Conservation (phyloP, 2,888 invertebrate species). For the Aromia moschata region DNA sequence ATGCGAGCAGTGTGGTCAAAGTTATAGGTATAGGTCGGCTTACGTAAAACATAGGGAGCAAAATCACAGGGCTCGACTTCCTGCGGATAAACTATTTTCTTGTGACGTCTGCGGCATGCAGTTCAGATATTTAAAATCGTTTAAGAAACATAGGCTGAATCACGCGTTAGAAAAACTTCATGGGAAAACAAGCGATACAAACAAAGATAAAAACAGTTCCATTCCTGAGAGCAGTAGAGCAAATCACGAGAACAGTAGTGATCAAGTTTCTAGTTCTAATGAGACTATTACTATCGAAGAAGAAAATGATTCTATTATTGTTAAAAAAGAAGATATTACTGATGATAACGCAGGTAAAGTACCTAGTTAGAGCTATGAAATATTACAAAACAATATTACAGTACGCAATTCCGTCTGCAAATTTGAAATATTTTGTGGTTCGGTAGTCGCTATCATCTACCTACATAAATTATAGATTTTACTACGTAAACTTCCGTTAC, state of each 20-base stretch:
- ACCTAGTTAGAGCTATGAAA: too few relatives aligned
- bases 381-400: too few relatives aligned
- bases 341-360: conserved; percentile 42
- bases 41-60: conserved; percentile 87
- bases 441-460: too few relatives aligned
- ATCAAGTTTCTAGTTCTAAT: conserved; percentile 62
- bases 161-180: conserved; percentile 86
- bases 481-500: too few relatives aligned
- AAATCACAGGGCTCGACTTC: conserved; percentile 86
- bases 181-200: conserved; percentile 66
- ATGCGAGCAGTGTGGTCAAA: conserved; percentile 91
- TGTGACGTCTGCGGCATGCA: conserved; percentile 94
- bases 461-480: too few relatives aligned
- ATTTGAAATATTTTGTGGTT: too few relatives aligned
- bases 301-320: conserved; percentile 42
- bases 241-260: conserved; percentile 55
- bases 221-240: conserved; percentile 4
- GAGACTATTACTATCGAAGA: conserved; percentile 48
- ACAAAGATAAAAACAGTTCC: conserved; percentile 32
- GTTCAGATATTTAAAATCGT: conserved; percentile 86
- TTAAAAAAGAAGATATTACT: conserved; percentile 48
- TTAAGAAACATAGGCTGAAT: conserved; percentile 88
- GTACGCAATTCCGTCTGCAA: too few relatives aligned
- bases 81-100: conserved; percentile 89
- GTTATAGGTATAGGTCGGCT: conserved; percentile 86